These are phyloP conservation scores for Paracanthobrama guichenoti DNA, from an alignment of 2,113 vertebrate genomes.

Conservation along the genomic window DNA sequence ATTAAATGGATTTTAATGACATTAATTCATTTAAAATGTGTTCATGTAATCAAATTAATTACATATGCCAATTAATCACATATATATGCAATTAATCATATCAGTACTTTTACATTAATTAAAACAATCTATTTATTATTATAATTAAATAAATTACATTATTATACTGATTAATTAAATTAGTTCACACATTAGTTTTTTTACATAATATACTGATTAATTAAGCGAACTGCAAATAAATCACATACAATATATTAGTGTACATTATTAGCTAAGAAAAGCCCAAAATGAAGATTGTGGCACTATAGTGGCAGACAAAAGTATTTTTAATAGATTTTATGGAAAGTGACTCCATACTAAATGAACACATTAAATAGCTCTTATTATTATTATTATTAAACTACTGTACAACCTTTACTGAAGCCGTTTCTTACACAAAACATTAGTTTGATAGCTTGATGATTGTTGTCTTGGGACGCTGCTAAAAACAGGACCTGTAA, in stretches of 20 bases:
- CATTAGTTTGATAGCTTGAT: not conserved
- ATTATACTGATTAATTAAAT: not conserved
- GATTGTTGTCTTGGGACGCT: slow-evolving; percentile 29
- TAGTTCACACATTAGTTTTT: not conserved
- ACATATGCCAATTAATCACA: not conserved
- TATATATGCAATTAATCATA: not conserved
- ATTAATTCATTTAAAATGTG: not conserved
- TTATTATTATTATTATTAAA: not conserved
- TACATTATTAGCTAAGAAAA: not conserved
- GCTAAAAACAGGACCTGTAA: slow-evolving; percentile 44
- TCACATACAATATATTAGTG: not conserved
- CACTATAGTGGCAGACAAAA: not conserved
- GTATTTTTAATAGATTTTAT: not conserved
- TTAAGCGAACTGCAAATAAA: not conserved
- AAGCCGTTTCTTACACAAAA: not conserved
- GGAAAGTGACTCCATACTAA: not conserved
- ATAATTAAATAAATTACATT: not conserved
- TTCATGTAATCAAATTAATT: not conserved
- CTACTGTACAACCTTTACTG: not conserved
- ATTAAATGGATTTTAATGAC: not conserved
- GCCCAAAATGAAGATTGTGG: not conserved
- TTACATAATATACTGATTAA: not conserved
- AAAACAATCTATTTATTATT: too few relatives aligned
- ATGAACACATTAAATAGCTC: not conserved
- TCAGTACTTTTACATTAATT: not conserved